Base-by-base conservation (phyloP, 2,888 invertebrate genomes). In the Hydrotaea cyrtoneurina region DNA sequence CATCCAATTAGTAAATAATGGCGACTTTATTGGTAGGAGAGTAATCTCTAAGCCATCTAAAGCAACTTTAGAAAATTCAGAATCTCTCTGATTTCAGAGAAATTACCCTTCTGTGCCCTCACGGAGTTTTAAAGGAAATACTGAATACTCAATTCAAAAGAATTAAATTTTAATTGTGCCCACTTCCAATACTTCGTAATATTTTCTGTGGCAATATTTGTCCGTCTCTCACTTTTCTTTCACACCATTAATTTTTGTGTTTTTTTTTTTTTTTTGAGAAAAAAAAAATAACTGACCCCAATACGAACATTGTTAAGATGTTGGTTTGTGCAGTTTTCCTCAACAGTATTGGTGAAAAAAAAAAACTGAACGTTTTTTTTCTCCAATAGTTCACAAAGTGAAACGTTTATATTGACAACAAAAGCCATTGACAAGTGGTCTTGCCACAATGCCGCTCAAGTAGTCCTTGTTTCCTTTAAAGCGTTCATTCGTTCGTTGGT, bases 371-470 rank as follows among this genome's bases (percentile, higher is more conserved):
- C 23, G n/a, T n/a, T 4, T 43, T 39, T 43, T 31, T 21, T 17
- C 55, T 15, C 15, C 59, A 19, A 2, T 66, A 8, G 17, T 36
- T 43, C n/a, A 46, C 69, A 69, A 59, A 69, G 21, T 69, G 23
- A 69, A 46, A 46, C 46, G 69, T 46, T 66, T 46, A 21, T 46
- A 46, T 13, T 23, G 69, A 69, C 69, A 69, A 69, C 69, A 69
- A 69, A 69, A 69, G 46, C 46, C 86, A 87, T 59, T 77, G 87
- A 86, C 86, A 87, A 86, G 86, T 79, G 82, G 82, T 76, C 86
- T 43, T 85, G 69, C 75, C 79, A 77, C 82, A 82, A 82, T 74
- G 73, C 62, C 62, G 57, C 77, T 85, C 73, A 77, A 85, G 85
- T 79, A 81, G 53, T 71, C 76, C 23, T 69, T 69, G 39, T 77